Evolutionary conservation across 2,888 invertebrate genomes (phyloP).

Genomic region (Saturnia pavonia): DNA sequence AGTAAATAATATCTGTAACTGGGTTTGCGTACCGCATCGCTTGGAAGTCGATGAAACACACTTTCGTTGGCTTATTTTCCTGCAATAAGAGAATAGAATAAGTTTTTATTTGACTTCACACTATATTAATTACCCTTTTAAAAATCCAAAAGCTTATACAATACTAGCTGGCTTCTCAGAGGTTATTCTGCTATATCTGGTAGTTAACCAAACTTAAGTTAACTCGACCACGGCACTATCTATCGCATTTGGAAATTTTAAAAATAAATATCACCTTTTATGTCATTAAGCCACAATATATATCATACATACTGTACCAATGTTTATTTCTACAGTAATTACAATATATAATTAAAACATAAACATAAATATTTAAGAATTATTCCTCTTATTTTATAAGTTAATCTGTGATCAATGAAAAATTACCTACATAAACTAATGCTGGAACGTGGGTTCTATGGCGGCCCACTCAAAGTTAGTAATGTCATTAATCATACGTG

Average conservation of each 20-base stretch:
- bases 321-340: neutral
- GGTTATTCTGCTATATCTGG: too few relatives aligned
- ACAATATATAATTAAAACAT: neutral
- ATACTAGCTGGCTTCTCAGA: too few relatives aligned
- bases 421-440: neutral
- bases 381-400: neutral
- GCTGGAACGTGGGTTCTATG: neutral
- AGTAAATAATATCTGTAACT: slow-evolving; percentile 62
- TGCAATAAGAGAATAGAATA: slow-evolving; percentile 31
- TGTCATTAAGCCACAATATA: too few relatives aligned
- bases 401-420: neutral
- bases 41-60: slow-evolving; percentile 71
- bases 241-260: too few relatives aligned
- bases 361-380: neutral
- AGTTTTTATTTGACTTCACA: too few relatives aligned
- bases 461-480: neutral
- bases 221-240: too few relatives aligned
- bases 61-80: slow-evolving; percentile 43
- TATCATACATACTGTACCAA: too few relatives aligned
- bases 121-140: too few relatives aligned
- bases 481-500: neutral
- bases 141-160: too few relatives aligned
- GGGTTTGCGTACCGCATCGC: slow-evolving; percentile 65
- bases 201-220: too few relatives aligned
- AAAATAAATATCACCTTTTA: too few relatives aligned